Percentiles rank a stretch among this genome's conserved stretches.
Conservation (phyloP, 2,797 vertebrate genomes). For the Chaunax sp. region DNA sequence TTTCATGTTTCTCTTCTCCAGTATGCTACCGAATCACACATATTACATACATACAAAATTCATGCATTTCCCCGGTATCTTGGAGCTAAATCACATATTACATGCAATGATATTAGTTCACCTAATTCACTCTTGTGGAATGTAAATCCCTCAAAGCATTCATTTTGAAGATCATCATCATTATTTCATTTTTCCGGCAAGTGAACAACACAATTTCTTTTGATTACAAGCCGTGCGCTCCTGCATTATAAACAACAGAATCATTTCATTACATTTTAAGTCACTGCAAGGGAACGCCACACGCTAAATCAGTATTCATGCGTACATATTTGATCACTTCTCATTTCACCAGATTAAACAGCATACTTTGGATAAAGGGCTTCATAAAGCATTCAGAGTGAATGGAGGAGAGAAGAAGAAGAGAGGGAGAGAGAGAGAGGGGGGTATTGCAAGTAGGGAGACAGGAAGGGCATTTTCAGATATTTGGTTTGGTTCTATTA, state of each 20-base stretch:
- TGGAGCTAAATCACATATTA: constrained; percentile 52
- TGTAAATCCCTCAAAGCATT: constrained; percentile 73
- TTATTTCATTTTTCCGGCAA: constrained; percentile 78
- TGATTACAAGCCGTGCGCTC: constrained; percentile 78
- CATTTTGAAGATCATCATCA: constrained; percentile 79
- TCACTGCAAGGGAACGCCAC: constrained; percentile 69
- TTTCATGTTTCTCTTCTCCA: constrained; percentile 32
- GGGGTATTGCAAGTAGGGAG: neutral
- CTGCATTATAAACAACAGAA: constrained; percentile 78
- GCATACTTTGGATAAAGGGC: constrained; percentile 73
- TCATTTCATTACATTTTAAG: constrained; percentile 78
- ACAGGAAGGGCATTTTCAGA: constrained; percentile 48
- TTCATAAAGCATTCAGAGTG: constrained; percentile 47
- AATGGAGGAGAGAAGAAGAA: constrained; percentile 36
- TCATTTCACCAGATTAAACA: constrained; percentile 78
- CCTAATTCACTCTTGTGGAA: constrained; percentile 62
- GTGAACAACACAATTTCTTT: constrained; percentile 80
- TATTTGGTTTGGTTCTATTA: constrained; percentile 48
- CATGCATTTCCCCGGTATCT: constrained; percentile 18
- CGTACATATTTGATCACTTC: constrained; percentile 76
- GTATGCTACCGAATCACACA: constrained; percentile 9
- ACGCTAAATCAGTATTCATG: constrained; percentile 75
- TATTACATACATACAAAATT: neutral
- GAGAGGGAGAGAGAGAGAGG: constrained; percentile 1
- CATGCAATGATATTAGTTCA: constrained; percentile 59